Percentiles rank a stretch among this genome's conserved stretches.
These are phyloP conservation scores for Dryobota labecula DNA, from an alignment of 2,888 invertebrate genomes.

Conservation along the genomic window DNA sequence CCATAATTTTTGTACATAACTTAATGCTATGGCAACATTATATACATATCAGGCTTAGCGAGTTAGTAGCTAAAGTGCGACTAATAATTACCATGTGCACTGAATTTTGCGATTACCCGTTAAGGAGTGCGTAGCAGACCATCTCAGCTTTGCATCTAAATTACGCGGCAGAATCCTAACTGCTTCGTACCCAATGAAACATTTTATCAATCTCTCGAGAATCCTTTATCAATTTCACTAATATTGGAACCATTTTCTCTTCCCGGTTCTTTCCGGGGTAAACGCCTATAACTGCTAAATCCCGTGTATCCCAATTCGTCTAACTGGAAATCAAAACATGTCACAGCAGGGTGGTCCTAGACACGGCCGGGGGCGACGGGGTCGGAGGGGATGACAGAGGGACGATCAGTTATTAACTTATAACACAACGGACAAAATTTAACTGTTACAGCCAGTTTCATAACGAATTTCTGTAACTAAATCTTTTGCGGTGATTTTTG, in stretches of 20 bases:
- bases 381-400: conserved; percentile 5
- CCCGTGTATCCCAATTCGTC: conserved; percentile 26
- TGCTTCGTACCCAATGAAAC: conserved; percentile 3
- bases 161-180: not conserved
- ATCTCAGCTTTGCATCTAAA: not conserved
- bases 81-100: not conserved
- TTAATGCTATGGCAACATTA: not conserved
- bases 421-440: conserved; percentile 27
- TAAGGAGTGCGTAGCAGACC: not conserved
- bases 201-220: not conserved
- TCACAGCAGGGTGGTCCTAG: conserved; percentile 1
- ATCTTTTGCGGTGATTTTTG: conserved; percentile 3
- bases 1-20: not conserved
- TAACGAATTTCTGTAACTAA: conserved; percentile 10
- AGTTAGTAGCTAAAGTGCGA: not conserved
- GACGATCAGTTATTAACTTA: conserved; percentile 10
- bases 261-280: no score
- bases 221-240: no score
- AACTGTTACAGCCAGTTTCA: conserved; percentile 4
- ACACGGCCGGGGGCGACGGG: conserved; percentile 3
- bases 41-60: not conserved
- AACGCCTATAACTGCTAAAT: not conserved
- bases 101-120: conserved; percentile 4
- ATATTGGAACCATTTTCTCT: no score
- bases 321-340: conserved; percentile 41